A percentile compares a stretch with the other conserved stretches of the same genome.
These are phyloP conservation scores for Apistogramma diplotaenia DNA, from an alignment of 2,113 vertebrate genomes.

Conservation along the genomic window DNA sequence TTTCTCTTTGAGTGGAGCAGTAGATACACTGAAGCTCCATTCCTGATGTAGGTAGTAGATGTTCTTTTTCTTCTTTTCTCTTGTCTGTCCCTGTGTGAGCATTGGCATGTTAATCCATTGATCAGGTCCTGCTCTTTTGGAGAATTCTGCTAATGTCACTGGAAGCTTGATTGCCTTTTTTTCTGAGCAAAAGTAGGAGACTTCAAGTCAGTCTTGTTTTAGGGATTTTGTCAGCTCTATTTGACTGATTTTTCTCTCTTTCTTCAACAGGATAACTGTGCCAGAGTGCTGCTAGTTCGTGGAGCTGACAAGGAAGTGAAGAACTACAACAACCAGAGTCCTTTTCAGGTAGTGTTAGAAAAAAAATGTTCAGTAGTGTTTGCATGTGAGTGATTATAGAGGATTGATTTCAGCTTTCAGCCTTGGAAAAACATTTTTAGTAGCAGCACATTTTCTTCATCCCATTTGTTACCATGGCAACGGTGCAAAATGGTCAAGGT, in stretches of 20 bases:
- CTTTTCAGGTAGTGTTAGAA: slow-evolving; percentile 86
- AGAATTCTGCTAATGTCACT: slow-evolving; percentile 8
- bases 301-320: slow-evolving; percentile 92
- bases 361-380: neutral
- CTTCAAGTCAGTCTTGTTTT: neutral
- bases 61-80: neutral
- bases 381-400: neutral
- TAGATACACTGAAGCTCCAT: slow-evolving; percentile 43
- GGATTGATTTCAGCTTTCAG: neutral
- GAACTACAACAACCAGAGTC: slow-evolving; percentile 94
- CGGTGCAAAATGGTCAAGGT: slow-evolving; percentile 42
- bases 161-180: slow-evolving; percentile 1
- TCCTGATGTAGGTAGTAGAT: slow-evolving; percentile 42
- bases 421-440: neutral
- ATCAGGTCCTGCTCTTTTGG: slow-evolving; percentile 19
- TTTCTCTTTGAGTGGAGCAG: slow-evolving; percentile 49
- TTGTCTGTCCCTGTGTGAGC: neutral
- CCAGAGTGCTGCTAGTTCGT: slow-evolving; percentile 87
- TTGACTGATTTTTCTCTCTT: neutral
- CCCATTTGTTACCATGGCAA: slow-evolving; percentile 63
- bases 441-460: neutral
- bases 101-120: neutral
- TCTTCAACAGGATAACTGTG: slow-evolving; percentile 87
- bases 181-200: slow-evolving; percentile 34
- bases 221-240: neutral